phyloP scores from a whole-genome alignment of 2,888 invertebrate species.

The Oxystoma pomonae region DNA sequence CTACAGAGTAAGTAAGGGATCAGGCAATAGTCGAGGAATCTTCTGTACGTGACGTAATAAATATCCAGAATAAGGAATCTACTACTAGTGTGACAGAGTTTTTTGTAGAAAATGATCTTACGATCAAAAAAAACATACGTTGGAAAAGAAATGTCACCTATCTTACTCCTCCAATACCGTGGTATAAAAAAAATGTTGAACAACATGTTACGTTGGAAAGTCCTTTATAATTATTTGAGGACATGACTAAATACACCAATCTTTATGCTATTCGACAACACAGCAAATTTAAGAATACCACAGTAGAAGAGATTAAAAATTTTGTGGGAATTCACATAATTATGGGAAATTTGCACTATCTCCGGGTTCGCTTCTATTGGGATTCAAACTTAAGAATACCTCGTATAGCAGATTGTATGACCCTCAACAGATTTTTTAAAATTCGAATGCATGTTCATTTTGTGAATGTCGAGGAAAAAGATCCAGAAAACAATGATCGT shows the following conservation, averaged over 20 bases:
- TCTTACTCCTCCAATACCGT: background rate
- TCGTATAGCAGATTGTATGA: background rate
- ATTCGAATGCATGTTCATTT: conserved; percentile 12
- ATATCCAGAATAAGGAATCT: too few species aligned
- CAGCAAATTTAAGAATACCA: conserved; percentile 12
- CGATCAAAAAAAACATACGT: background rate
- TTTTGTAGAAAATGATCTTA: background rate
- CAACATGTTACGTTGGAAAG: background rate
- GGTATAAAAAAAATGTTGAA: background rate
- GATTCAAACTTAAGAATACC: conserved; percentile 10
- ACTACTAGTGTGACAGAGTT: too few species aligned
- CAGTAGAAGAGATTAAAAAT: conserved; percentile 12
- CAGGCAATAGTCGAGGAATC: too few species aligned
- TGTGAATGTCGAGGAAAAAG: conserved; percentile 11
- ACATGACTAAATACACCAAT: conserved; percentile 7
- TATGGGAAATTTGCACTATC: conserved; percentile 14
- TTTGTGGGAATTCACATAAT: conserved; percentile 17
- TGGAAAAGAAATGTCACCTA: background rate
- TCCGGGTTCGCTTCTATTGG: conserved; percentile 17
- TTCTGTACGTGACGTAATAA: too few species aligned
- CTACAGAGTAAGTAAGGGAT: too few species aligned
- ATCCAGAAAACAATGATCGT: conserved; percentile 14
- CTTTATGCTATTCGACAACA: conserved; percentile 16
- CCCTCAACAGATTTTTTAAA: conserved; percentile 13
- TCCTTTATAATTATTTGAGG: too few species aligned